phyloP scores from a whole-genome alignment of 2,797 vertebrate species.

The Danio kyathit region DNA sequence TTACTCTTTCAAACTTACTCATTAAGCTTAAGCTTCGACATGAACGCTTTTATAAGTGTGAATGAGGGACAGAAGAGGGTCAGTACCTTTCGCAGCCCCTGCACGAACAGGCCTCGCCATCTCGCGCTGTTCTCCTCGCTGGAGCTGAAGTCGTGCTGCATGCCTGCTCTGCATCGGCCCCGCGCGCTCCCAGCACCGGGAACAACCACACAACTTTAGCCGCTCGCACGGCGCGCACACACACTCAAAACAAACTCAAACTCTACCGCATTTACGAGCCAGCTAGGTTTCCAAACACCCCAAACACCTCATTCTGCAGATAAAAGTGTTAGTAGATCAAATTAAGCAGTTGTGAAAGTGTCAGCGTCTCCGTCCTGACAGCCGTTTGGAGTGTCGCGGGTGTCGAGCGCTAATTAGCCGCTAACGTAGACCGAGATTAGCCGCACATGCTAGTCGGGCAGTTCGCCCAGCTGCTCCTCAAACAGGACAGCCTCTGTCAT shows the following conservation, averaged over 20 bases:
- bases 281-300: neutral
- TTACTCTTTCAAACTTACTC: neutral
- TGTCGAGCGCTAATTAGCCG: constrained; percentile 46
- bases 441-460: constrained; percentile 47
- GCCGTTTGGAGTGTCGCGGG: constrained; percentile 33
- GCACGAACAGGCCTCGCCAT: constrained; percentile 96
- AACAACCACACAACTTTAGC: constrained; percentile 69
- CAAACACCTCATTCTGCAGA: constrained; percentile 15
- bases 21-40: neutral
- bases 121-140: constrained; percentile 95
- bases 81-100: constrained; percentile 92
- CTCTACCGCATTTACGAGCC: constrained; percentile 43
- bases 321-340: neutral
- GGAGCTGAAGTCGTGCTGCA: constrained; percentile 95
- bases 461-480: constrained; percentile 30
- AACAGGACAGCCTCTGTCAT: constrained; percentile 36
- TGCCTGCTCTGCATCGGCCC: constrained; percentile 90
- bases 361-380: constrained; percentile 37
- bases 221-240: constrained; percentile 68
- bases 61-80: neutral
- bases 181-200: constrained; percentile 77
- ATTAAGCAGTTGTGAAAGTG: neutral
- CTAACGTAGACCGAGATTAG: constrained; percentile 37
- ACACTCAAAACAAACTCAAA: constrained; percentile 55
- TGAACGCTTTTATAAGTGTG: neutral